A percentile compares a stretch with the other conserved stretches of the same genome.
phyloP scores from a whole-genome alignment of 2,113 vertebrate species.

The Cheilinus undulatus region DNA sequence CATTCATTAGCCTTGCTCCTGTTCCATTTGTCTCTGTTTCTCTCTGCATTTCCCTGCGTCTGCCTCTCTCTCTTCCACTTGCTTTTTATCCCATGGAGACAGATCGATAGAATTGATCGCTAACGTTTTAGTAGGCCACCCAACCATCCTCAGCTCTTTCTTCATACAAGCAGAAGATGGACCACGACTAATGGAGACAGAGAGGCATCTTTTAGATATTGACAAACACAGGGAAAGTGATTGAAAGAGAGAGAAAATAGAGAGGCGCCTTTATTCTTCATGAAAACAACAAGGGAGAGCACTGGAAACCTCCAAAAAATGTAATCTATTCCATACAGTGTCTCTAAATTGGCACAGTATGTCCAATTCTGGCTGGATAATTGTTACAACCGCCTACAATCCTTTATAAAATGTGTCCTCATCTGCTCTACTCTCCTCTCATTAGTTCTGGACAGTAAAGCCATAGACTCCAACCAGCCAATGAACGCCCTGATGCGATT shows the following conservation, averaged over 20 bases:
- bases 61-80: slow-evolving; percentile 22
- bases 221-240: slow-evolving; percentile 48
- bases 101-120: slow-evolving; percentile 79
- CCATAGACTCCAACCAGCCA: slow-evolving; percentile 95
- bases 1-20: not conserved
- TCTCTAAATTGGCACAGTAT: not conserved
- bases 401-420: slow-evolving; percentile 13
- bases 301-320: slow-evolving; percentile 22
- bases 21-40: slow-evolving; percentile 20
- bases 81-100: slow-evolving; percentile 48
- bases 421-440: slow-evolving; percentile 13
- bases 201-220: slow-evolving; percentile 58
- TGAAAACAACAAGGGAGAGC: slow-evolving; percentile 40
- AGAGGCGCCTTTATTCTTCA: slow-evolving; percentile 37
- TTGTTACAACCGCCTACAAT: slow-evolving; percentile 12
- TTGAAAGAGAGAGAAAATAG: slow-evolving; percentile 44
- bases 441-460: slow-evolving; percentile 97
- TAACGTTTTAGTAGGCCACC: slow-evolving; percentile 71
- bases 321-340: slow-evolving; percentile 34
- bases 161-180: slow-evolving; percentile 61
- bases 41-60: not conserved
- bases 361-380: not conserved
- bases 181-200: slow-evolving; percentile 57
- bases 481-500: slow-evolving; percentile 99
- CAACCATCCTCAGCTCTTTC: slow-evolving; percentile 53